Base-by-base conservation (phyloP, 2,888 invertebrate species). In the Ophion ventricosus region DNA sequence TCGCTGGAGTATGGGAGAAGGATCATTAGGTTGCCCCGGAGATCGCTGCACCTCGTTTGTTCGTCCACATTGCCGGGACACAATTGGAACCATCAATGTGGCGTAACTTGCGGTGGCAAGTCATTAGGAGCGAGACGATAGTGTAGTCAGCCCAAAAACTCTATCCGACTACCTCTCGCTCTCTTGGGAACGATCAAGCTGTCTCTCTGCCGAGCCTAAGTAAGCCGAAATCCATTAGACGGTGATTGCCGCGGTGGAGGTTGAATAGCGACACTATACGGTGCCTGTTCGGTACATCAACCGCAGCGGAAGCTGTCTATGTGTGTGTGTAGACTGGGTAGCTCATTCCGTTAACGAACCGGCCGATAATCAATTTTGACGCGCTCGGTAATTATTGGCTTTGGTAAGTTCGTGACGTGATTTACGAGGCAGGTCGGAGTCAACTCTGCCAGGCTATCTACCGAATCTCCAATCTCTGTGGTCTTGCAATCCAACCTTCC, bases 331-430 rank as follows among this genome's bases (percentile, higher is more conserved):
- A n/a, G 23, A 57, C 64, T 49, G 49, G 43, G 73, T 64, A 90
- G 88, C 87, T 86, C 83, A 66, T 86, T 80, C 86, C 86, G 87
- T 89, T 90, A 90, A 90, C 90, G 89, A 90, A 90, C 87, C 87
- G 23, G 69, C 84, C 83, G 86, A 87, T 87, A 87, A 87, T 86
- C 86, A 86, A 87, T 87, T 87, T 84, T 83, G 87, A 87, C 88
- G 87, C 88, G 87, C 84, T 77, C 81, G 88, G 88, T 90, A 90
- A 92, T 92, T 91, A 91, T 91, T 89, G 90, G 88, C 90, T 89
- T 87, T 85, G 84, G 78, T 85, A 80, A 84, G 78, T 79, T 80
- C 72, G 49, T 67, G 66, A 77, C 76, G 82, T 80, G 81, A 81
- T 83, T 85, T 80, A 84, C 74, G 85, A 75, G 74, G 49, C 40